These are phyloP conservation scores for Onychomys leucogaster DNA, from an alignment of 2,797 vertebrate species.

Conservation along the genomic window DNA sequence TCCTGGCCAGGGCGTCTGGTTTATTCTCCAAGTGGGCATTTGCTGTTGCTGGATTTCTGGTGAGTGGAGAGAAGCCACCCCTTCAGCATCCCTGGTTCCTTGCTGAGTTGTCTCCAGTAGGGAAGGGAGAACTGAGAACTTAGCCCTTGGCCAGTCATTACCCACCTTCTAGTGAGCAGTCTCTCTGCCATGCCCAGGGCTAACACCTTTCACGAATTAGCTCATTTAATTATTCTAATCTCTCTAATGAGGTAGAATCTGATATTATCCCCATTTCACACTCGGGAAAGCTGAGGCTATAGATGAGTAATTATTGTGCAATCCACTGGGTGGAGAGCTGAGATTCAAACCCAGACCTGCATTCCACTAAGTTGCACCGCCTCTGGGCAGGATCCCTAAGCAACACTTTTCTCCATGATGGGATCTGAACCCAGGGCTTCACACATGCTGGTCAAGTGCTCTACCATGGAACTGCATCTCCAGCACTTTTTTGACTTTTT, in stretches of 20 bases:
- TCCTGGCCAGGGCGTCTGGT: slow-evolving; percentile 39
- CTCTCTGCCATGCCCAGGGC: background rate
- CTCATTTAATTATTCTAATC: background rate
- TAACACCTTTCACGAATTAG: background rate
- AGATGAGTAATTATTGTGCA: background rate
- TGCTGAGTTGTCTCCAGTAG: background rate
- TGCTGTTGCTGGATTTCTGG: slow-evolving; percentile 18
- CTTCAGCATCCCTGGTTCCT: background rate
- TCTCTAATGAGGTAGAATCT: background rate
- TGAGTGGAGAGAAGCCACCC: rapidly evolving
- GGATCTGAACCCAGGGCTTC: background rate
- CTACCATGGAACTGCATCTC: background rate
- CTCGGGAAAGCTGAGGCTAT: background rate
- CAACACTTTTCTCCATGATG: too few relatives aligned
- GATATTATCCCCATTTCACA: background rate
- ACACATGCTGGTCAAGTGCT: too few relatives aligned
- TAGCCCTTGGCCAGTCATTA: background rate
- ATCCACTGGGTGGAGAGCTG: background rate
- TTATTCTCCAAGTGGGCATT: background rate
- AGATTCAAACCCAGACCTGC: background rate
- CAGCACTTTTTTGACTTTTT: background rate
- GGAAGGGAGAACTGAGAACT: background rate
- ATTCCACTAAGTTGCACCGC: background rate
- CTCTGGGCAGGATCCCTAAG: background rate
- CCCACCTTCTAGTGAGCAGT: background rate